Base-by-base conservation (phyloP, 1,140 invertebrate genomes). In the Telenomus remus region DNA sequence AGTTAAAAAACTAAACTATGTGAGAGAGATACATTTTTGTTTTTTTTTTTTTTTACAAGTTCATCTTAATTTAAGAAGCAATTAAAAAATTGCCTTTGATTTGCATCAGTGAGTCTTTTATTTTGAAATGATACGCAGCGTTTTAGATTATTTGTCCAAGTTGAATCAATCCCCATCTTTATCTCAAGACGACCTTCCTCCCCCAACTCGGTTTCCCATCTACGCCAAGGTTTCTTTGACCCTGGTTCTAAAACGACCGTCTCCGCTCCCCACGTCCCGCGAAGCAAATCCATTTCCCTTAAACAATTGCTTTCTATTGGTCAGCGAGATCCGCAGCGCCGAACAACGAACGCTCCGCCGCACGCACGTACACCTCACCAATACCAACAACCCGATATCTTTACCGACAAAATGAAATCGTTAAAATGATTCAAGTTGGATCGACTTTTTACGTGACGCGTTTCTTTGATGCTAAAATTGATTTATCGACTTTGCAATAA, bases 251-350 rank as follows among this genome's bases (percentile, higher is more conserved):
- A 54, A 54, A 54, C 51, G 33, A 16, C 46, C 60, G 7, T 54
- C 14, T 16, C 15, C 10, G 13, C 35, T n/a, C 8, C 27, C 56
- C 46, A 14, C 37, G 14, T 43, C 14, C 34, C 59, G 48, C 43
- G 19, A 53, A 61, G 14, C 51, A 55, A 65, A 56, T 50, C 53
- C 49, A 56, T 65, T 65, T 65, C 46, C 53, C 53, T 64, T 46
- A 44, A 54, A 55, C 50, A 55, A 54, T 64, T 47, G 60, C 50
- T 53, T 54, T 53, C 50, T 63, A 54, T 54, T 63, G 50, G 50
- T 63, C 60, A 63, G 4, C 35, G 56, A 37, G 56, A 39, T 57
- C 43, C 55, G 44, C 56, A 39, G 47, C 33, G 47, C n/a, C 47
- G 27, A 60, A 50, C 56, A 59, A 48, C 55, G 14, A 11, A 60